phyloP scores from a whole-genome alignment of 2,113 vertebrate genomes.

The Eulemur rufifrons region DNA sequence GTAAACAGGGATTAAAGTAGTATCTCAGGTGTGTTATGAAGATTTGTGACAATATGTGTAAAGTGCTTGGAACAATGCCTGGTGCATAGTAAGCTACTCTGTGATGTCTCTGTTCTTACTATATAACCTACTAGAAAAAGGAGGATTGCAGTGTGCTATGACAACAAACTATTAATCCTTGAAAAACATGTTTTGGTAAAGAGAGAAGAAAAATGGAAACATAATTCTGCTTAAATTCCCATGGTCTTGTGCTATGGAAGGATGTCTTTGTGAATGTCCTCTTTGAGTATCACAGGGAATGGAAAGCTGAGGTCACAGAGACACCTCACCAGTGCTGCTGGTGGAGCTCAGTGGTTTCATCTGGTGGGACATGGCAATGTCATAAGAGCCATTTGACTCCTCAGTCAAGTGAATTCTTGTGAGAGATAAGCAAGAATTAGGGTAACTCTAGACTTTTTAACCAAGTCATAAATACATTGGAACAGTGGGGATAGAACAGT shows the following conservation, averaged over 20 bases:
- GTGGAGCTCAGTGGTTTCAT: not conserved
- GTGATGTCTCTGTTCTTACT: not conserved
- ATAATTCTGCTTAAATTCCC: slow-evolving; percentile 62
- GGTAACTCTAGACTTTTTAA: not conserved
- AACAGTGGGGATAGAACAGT: not conserved
- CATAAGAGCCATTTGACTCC: not conserved
- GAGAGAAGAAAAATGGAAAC: slow-evolving; percentile 52
- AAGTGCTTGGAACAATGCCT: not conserved
- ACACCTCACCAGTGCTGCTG: not conserved
- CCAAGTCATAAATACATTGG: not conserved
- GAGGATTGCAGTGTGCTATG: not conserved
- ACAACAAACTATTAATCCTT: not conserved
- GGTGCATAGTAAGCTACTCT: not conserved
- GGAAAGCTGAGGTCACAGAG: not conserved
- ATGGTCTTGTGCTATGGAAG: slow-evolving; percentile 1
- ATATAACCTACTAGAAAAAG: not conserved
- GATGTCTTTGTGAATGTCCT: not conserved
- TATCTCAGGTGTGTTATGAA: not conserved
- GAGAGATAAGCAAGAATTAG: not conserved
- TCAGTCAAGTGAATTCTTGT: not conserved
- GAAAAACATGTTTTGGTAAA: slow-evolving; percentile 51
- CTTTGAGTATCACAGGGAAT: not conserved
- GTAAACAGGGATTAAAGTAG: not conserved
- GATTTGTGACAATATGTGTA: not conserved
- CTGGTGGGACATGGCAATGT: accelerated